A percentile compares a stretch with the other conserved stretches of the same genome.
Evolutionary conservation across 2,113 vertebrate species (phyloP).

Genomic region (Taurulus bubalis): DNA sequence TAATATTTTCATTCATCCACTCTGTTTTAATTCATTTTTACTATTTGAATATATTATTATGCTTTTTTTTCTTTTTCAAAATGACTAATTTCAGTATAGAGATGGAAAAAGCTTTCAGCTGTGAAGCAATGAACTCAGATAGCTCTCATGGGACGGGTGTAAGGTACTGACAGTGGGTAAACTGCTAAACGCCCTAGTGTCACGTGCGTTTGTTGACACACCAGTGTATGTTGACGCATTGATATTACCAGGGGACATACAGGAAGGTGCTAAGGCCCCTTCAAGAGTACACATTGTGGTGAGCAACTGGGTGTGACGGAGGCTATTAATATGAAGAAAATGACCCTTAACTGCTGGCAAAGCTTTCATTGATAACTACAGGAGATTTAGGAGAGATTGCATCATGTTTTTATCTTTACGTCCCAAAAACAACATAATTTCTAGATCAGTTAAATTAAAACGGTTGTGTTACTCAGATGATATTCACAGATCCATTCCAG

Average conservation of each 20-base stretch:
- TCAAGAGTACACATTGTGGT: constrained; percentile 44
- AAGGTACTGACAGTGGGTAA: constrained; percentile 4
- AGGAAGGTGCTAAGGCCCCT: constrained; percentile 19
- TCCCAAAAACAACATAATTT: constrained; percentile 14
- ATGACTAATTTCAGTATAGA: not conserved
- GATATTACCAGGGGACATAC: constrained; percentile 24
- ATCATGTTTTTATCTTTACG: constrained; percentile 8
- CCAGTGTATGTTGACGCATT: constrained; percentile 42
- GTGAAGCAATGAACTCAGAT: not conserved
- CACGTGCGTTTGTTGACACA: constrained; percentile 47
- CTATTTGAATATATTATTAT: not conserved
- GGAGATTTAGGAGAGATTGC: constrained; percentile 23
- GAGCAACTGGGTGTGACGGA: constrained; percentile 40
- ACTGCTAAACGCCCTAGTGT: constrained; percentile 34
- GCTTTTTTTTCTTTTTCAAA: not conserved
- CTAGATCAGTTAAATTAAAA: not conserved
- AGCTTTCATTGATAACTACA: constrained; percentile 15
- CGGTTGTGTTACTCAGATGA: not conserved
- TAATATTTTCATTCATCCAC: not conserved
- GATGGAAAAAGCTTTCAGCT: not conserved
- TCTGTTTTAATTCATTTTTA: not conserved
- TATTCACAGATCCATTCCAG: constrained; percentile 23
- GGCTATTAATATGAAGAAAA: constrained; percentile 29
- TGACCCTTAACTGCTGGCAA: constrained; percentile 21
- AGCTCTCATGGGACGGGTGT: not conserved